Base-by-base conservation (phyloP, 1,140 invertebrate genomes). In the Cydia strobilella region DNA sequence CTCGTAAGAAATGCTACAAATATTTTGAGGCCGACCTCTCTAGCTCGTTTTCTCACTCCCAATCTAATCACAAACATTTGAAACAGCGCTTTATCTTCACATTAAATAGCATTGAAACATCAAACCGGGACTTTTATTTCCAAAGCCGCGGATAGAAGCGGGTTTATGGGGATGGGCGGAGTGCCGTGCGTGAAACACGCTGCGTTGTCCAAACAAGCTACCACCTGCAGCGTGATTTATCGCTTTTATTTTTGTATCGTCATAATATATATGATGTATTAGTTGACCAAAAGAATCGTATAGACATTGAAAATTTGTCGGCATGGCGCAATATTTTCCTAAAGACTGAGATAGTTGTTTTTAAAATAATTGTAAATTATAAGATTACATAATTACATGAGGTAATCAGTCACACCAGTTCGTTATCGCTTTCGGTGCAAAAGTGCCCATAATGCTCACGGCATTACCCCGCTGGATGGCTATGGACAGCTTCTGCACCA, bases 161-260 rank as follows among this genome's bases (percentile, higher is more conserved):
- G 83, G 83, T 84, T 83, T 84, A 86, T 84, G 39, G 72, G 71
- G 65, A 75, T 69, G 74, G 72, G 74, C 76, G 72, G 75, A 83
- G 77, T 80, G 75, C 77, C 77, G 54, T 71, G 77, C 75, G 63
- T 79, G 76, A 81, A 82, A 74, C 77, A 63, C 42, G 76, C 84
- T 78, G 80, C 83, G 80, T 80, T 84, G 82, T 78, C 77, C 77
- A 80, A 82, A 86, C 82, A 86, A 86, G 84, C 77, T 74, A 62
- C 81, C 76, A 82, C 77, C 72, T 79, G 73, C 65, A 20, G 65
- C 0, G 65, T 59, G 74, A 75, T 78, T 77, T 79, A 82, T 76
- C 35, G 75, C 23, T 80, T 76, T 76, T 77, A 66, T 79, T 79
- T 78, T 77, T 12, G 54, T 35, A 51, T 62, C 54, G n/a, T 59